phyloP scores from a whole-genome alignment of 2,113 vertebrate genomes.

The Raja brachyura region DNA sequence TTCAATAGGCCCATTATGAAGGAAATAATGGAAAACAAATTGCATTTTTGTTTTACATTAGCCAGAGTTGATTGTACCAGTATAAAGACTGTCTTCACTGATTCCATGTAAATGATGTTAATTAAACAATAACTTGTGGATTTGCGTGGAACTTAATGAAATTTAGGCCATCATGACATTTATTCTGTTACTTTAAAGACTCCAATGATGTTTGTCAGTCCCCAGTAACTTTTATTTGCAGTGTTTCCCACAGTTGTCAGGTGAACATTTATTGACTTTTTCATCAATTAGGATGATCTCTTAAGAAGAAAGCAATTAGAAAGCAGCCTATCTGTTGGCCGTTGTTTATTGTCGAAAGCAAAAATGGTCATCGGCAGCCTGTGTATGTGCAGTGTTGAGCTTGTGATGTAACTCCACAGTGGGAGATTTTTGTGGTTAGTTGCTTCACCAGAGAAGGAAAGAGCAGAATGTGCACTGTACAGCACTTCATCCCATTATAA shows the following conservation, averaged over 20 bases:
- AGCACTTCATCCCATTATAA: not conserved
- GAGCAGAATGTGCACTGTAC: not conserved
- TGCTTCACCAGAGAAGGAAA: not conserved
- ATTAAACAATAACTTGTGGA: not conserved
- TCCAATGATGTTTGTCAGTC: not conserved
- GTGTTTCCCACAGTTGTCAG: too few relatives aligned
- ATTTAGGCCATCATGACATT: not conserved
- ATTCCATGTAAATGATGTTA: not conserved
- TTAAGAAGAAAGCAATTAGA: not conserved
- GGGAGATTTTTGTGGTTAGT: not conserved
- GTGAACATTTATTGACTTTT: not conserved
- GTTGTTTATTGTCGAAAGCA: not conserved
- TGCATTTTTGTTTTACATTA: not conserved
- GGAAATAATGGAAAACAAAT: too few relatives aligned
- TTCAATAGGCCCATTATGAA: not conserved
- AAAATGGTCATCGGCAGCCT: not conserved
- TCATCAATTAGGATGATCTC: not conserved
- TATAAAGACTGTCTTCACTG: not conserved
- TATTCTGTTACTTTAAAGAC: not conserved
- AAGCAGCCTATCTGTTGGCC: not conserved
- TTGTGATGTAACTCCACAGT: not conserved
- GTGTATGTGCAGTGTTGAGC: not conserved
- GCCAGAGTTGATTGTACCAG: not conserved
- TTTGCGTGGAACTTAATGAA: not conserved
- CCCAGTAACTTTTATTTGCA: not conserved